A percentile compares a stretch with the other conserved stretches of the same genome.
Evolutionary conservation across 2,797 vertebrate genomes (phyloP).

Genomic region (Pristis pectinata): DNA sequence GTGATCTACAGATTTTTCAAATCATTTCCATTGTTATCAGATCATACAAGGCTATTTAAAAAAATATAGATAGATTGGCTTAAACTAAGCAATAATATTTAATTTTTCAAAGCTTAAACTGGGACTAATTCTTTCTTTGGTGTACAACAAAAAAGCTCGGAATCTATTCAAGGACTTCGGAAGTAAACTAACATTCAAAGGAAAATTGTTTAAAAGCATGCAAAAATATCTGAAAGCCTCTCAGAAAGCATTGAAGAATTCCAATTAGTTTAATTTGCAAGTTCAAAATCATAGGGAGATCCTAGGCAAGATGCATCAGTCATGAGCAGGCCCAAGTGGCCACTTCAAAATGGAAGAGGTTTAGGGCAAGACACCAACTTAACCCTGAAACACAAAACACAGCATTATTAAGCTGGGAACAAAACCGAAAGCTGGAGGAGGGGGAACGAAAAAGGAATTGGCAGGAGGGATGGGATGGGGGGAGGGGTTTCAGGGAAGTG

Average conservation of each 20-base stretch:
- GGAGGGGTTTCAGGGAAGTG: not conserved
- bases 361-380: not conserved
- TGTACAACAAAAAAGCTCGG: not conserved
- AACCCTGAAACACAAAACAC: not conserved
- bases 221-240: not conserved
- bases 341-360: not conserved
- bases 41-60: not conserved
- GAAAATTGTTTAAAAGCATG: not conserved
- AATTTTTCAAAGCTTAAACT: not conserved
- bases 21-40: not conserved
- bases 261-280: not conserved
- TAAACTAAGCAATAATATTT: not conserved
- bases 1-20: not conserved
- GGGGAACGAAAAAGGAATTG: not conserved
- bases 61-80: not conserved
- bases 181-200: not conserved
- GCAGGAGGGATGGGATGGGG: too few species aligned
- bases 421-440: not conserved
- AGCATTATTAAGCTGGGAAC: not conserved
- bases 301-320: not conserved
- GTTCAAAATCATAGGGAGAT: not conserved
- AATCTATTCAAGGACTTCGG: not conserved
- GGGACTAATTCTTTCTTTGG: not conserved
- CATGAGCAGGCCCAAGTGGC: not conserved
- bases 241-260: not conserved